phyloP scores from a whole-genome alignment of 2,888 invertebrate genomes.

The Resseliella maxima region DNA sequence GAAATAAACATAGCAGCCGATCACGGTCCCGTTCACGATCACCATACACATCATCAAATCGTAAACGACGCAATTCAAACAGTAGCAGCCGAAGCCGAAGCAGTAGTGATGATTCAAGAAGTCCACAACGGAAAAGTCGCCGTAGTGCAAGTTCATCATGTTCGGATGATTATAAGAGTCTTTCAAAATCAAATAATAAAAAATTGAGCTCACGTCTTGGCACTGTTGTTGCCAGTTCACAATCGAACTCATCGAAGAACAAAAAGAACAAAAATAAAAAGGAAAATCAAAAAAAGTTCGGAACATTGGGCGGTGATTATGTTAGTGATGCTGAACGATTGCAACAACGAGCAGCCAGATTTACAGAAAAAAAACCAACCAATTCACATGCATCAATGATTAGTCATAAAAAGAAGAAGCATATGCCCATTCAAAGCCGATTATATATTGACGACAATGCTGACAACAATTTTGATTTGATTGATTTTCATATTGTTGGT shows the following conservation, averaged over 20 bases:
- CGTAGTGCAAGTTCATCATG: constrained; percentile 64
- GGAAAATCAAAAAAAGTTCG: constrained; percentile 70
- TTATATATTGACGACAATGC: constrained; percentile 72
- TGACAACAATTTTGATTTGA: constrained; percentile 82
- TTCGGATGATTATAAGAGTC: constrained; percentile 50
- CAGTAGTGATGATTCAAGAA: constrained; percentile 64
- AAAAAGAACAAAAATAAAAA: constrained; percentile 67
- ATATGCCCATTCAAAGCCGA: constrained; percentile 61
- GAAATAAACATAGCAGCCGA: constrained; percentile 64
- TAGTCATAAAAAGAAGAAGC: constrained; percentile 59
- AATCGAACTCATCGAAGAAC: neutral
- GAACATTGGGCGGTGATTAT: constrained; percentile 73
- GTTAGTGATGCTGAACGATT: constrained; percentile 82
- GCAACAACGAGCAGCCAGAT: constrained; percentile 90
- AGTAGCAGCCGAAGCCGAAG: constrained; percentile 62
- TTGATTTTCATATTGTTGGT: constrained; percentile 91
- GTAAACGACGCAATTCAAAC: constrained; percentile 60
- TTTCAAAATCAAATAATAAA: neutral
- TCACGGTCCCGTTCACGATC: constrained; percentile 63
- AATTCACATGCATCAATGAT: constrained; percentile 7
- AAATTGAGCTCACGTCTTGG: constrained; percentile 54
- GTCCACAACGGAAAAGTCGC: constrained; percentile 69
- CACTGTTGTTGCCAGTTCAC: neutral
- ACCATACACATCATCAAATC: constrained; percentile 56
- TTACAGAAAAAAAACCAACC: constrained; percentile 69